A percentile compares a stretch with the other conserved stretches of the same genome.
These are phyloP conservation scores for Galagoides demidoff DNA, from an alignment of 2,797 vertebrate species.

Conservation along the genomic window DNA sequence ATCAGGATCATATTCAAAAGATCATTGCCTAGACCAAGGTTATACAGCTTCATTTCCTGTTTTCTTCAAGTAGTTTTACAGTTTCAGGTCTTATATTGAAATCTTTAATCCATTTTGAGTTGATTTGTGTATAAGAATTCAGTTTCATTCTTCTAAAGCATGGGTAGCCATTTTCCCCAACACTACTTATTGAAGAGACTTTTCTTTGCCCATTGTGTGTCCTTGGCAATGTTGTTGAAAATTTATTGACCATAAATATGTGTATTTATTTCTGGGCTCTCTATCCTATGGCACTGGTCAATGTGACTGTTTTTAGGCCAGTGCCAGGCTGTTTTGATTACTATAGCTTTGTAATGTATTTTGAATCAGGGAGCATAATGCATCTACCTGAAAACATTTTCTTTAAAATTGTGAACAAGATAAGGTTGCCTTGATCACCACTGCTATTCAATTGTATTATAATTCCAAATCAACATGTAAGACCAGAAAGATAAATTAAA, in stretches of 20 bases:
- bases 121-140: not conserved
- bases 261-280: not conserved
- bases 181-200: not conserved
- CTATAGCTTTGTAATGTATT: not conserved
- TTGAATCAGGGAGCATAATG: not conserved
- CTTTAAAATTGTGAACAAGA: not conserved
- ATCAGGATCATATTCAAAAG: not conserved
- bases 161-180: not conserved
- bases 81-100: not conserved
- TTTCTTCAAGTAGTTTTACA: not conserved
- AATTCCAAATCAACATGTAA: slow-evolving; percentile 10
- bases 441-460: not conserved
- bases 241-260: not conserved
- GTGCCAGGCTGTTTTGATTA: not conserved
- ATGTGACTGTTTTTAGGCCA: not conserved
- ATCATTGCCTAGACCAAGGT: not conserved
- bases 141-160: not conserved
- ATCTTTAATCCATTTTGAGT: not conserved
- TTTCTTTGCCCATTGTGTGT: not conserved
- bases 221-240: not conserved
- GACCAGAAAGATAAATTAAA: not conserved
- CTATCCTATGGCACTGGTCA: not conserved
- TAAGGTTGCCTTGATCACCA: not conserved
- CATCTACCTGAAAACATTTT: not conserved
- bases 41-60: not conserved